phyloP scores from a whole-genome alignment of 2,888 invertebrate genomes.

The Schrankia costaestrigalis region DNA sequence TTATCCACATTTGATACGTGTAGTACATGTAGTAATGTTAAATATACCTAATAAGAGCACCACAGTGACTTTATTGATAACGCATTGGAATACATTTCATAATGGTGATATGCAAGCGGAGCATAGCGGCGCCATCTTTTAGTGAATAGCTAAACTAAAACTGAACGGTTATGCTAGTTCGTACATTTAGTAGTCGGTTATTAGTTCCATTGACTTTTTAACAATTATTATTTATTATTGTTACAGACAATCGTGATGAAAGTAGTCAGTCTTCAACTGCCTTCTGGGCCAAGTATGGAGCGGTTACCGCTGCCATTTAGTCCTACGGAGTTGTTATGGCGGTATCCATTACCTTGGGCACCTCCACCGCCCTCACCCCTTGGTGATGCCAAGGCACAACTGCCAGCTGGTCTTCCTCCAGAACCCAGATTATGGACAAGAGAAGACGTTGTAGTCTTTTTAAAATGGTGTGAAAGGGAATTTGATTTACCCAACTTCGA shows the following conservation, averaged over 20 bases:
- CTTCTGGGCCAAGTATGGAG: constrained; percentile 87
- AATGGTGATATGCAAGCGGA: too few species aligned
- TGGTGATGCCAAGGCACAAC: constrained; percentile 92
- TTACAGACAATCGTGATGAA: constrained; percentile 80
- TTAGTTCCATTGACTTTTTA: neutral
- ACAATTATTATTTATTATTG: constrained; percentile 13
- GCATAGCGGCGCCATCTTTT: constrained; percentile 26
- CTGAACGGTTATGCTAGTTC: neutral
- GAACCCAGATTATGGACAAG: constrained; percentile 95
- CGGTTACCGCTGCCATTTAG: constrained; percentile 90
- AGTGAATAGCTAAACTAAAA: constrained; percentile 13
- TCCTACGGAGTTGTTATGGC: constrained; percentile 91
- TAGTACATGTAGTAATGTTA: too few species aligned
- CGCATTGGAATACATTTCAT: too few species aligned
- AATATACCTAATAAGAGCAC: too few species aligned
- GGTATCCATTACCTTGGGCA: constrained; percentile 90
- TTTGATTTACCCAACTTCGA: constrained; percentile 95
- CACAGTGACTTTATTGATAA: too few species aligned
- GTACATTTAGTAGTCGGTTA: neutral
- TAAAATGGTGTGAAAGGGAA: constrained; percentile 95
- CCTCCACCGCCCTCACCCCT: constrained; percentile 85
- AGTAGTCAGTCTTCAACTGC: constrained; percentile 85
- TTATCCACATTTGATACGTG: too few species aligned
- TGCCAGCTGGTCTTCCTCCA: constrained; percentile 90
- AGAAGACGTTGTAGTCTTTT: constrained; percentile 92